Evolutionary conservation across 2,113 vertebrate genomes (phyloP), one percentile per base, ranked within the genome.

Genomic region (Perca schrenkii): DNA sequence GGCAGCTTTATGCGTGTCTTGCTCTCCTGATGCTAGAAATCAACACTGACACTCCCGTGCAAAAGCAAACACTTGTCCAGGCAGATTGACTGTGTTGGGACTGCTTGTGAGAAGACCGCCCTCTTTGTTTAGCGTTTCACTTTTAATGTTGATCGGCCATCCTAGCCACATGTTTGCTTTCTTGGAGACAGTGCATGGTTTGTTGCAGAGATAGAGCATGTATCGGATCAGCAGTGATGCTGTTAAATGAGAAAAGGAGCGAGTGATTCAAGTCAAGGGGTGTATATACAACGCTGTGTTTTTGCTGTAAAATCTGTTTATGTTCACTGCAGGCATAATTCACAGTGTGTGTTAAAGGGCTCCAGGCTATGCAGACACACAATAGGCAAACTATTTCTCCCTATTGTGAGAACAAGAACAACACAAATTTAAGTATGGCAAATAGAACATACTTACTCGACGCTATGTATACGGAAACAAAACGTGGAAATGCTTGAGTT

Each of bases 301-400:
- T 85, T 57, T 65, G 71, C 62, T 83, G 83, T 88, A 22, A 22
- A 70, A 22, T 70, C 52, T 82, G 74, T 90, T 88, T 88, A 88
- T 88, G 86, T 91, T 91, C 86, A 88, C 85, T 89, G 62, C 77
- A 84, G 90, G 87, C 86, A 70, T 83, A 81, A 87, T 72, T 88
- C 83, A 86, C 84, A 79, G 68, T 84, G 83, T 79, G 87, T 72
- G 84, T 85, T 80, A 40, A 68, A 88, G 77, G 46, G 79, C 90
- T 92, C n/a, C 49, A 22, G 86, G 91, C 89, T 61, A 91, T 68
- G 70, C 76, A 86, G 63, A 66, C 65, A 57, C 52, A 58, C 49
- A 22, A 76, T 76, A 76, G 74, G 71, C 76, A 89, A 75, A 82
- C 72, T 79, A 65, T 77, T 82, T 83, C 80, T 75, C 62, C 68